phyloP scores from a whole-genome alignment of 2,797 vertebrate species.

The Oryzias sinensis region DNA sequence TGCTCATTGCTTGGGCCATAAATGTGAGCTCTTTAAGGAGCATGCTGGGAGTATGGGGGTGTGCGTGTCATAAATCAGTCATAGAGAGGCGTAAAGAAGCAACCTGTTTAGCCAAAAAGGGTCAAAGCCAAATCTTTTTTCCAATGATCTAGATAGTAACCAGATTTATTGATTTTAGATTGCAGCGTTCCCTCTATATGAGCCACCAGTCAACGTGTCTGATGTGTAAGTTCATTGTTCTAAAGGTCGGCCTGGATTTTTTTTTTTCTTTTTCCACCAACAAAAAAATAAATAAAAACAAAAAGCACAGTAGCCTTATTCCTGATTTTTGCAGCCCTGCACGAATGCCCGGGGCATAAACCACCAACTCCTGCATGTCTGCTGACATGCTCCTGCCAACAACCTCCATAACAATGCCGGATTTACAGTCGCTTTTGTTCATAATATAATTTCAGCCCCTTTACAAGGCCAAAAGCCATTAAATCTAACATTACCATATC shows the following conservation, averaged over 20 bases:
- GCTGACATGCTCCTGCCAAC: slow-evolving; percentile 52
- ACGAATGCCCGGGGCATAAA: slow-evolving; percentile 47
- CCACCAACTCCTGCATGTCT: slow-evolving; percentile 40
- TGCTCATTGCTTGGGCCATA: slow-evolving; percentile 36
- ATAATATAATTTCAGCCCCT: slow-evolving; percentile 58
- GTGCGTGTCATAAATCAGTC: slow-evolving; percentile 40
- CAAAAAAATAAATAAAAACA: slow-evolving; percentile 1
- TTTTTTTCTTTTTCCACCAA: not conserved
- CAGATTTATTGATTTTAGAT: slow-evolving; percentile 3
- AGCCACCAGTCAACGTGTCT: not conserved
- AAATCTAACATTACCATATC: slow-evolving; percentile 63
- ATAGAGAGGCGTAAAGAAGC: slow-evolving; percentile 16
- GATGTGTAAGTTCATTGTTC: slow-evolving; percentile 35
- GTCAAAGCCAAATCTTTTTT: too few relatives aligned
- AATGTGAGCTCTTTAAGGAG: slow-evolving; percentile 36
- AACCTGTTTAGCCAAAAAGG: too few relatives aligned
- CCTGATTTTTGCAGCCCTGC: slow-evolving; percentile 34
- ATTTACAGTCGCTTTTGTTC: slow-evolving; percentile 48
- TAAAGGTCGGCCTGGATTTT: slow-evolving; percentile 32
- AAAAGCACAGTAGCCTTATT: slow-evolving; percentile 37
- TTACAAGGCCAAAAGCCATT: slow-evolving; percentile 49
- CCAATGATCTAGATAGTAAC: not conserved
- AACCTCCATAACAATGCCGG: slow-evolving; percentile 51
- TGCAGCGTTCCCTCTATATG: too few relatives aligned
- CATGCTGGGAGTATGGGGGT: slow-evolving; percentile 9